Percentiles rank a stretch among this genome's conserved stretches.
Conservation (phyloP, 2,113 vertebrate genomes). For the Herpailurus yagouaroundi region DNA sequence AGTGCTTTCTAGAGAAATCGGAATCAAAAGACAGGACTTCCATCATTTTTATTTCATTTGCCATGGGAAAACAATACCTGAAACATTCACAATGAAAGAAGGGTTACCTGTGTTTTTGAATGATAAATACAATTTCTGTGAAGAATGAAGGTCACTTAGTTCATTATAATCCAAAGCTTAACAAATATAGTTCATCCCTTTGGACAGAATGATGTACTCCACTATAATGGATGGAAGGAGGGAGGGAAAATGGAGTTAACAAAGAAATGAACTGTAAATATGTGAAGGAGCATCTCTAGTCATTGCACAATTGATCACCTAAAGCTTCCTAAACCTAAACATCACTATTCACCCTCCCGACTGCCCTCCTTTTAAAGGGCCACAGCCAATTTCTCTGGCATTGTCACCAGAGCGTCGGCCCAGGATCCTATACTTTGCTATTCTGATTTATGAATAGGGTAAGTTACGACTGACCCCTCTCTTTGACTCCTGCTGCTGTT, state of each 20-base stretch:
- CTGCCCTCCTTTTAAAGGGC: background rate
- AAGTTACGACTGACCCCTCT: slow-evolving; percentile 30
- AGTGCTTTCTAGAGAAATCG: background rate
- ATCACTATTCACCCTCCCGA: background rate
- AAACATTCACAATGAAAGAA: background rate
- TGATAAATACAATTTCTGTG: background rate
- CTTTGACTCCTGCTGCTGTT: slow-evolving; percentile 44
- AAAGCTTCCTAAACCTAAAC: background rate
- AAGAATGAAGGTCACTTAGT: background rate
- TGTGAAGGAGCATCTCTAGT: background rate
- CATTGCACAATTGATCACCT: background rate
- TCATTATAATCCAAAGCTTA: background rate
- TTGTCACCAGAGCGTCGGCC: slow-evolving; percentile 51
- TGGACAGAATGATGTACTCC: background rate
- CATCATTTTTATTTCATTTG: background rate
- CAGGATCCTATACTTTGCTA: slow-evolving; percentile 4
- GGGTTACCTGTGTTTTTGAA: background rate
- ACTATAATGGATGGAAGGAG: background rate
- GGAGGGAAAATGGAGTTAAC: background rate
- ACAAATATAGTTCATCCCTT: background rate
- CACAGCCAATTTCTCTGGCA: background rate
- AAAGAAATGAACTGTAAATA: background rate
- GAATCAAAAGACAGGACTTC: background rate
- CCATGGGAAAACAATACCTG: background rate
- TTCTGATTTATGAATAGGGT: slow-evolving; percentile 58